Conservation (phyloP, 2,888 invertebrate genomes). For the Julus scanicus region DNA sequence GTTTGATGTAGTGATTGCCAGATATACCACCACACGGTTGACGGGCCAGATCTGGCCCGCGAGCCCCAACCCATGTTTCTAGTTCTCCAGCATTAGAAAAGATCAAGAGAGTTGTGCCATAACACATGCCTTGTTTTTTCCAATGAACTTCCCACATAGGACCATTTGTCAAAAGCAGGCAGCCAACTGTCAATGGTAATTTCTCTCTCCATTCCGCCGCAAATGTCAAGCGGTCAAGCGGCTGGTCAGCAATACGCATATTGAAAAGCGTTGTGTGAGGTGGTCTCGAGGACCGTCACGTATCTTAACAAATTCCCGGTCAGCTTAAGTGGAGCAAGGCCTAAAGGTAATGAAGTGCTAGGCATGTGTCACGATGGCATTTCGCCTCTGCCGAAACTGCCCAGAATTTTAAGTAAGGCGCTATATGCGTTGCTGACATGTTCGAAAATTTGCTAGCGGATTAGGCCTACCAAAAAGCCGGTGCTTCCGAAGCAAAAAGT, state of each 20-base stretch:
- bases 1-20: too few relatives aligned
- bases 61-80: too few relatives aligned
- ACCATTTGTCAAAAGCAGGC: background rate
- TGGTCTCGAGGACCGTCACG: background rate
- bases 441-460: background rate
- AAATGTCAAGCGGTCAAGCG: constrained; percentile 39
- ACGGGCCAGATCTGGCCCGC: too few relatives aligned
- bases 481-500: background rate
- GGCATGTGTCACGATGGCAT: constrained; percentile 18
- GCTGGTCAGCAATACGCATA: background rate
- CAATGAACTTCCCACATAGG: background rate
- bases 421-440: background rate
- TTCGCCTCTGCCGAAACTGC: constrained; percentile 6
- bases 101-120: too few relatives aligned
- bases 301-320: background rate
- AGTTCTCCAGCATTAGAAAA: too few relatives aligned
- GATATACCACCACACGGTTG: too few relatives aligned
- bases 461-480: background rate
- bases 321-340: constrained; percentile 22
- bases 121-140: background rate
- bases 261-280: background rate
- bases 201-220: background rate
- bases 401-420: background rate
- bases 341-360: constrained; percentile 25
- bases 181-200: background rate